Conservation (phyloP, 2,888 invertebrate genomes). For the Tortrix viridana region DNA sequence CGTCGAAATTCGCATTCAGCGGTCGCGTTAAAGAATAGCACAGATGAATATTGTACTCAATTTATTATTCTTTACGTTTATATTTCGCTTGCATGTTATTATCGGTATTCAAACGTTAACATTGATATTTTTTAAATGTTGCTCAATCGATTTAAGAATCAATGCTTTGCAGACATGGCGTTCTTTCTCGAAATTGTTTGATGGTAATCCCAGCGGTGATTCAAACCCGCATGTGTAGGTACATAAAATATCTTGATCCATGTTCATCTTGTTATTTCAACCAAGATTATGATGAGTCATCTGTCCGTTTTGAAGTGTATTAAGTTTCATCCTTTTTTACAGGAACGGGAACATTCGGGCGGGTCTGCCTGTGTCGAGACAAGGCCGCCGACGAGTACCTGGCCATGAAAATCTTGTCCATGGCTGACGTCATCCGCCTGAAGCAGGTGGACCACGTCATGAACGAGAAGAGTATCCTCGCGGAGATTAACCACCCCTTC, state of each 20-base stretch:
- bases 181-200: conserved; percentile 49
- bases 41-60: conserved; percentile 43
- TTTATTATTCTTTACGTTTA: conserved; percentile 51
- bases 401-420: conserved; percentile 97
- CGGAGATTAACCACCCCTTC: conserved; percentile 97
- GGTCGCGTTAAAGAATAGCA: too few species aligned
- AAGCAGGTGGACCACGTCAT: conserved; percentile 99
- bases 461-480: conserved; percentile 97
- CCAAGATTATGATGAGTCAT: background rate
- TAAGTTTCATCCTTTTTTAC: conserved; percentile 51
- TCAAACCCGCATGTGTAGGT: background rate
- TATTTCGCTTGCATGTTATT: conserved; percentile 23
- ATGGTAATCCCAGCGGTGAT: conserved; percentile 7
- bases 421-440: conserved; percentile 96
- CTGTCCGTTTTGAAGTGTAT: background rate
- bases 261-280: background rate
- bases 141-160: conserved; percentile 42
- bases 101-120: conserved; percentile 18
- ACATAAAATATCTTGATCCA: background rate
- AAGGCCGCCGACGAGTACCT: conserved; percentile 91
- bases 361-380: conserved; percentile 95
- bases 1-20: too few species aligned
- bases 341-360: conserved; percentile 98
- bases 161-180: conserved; percentile 46
- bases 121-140: conserved; percentile 19